These are phyloP conservation scores for Hemicordylus capensis DNA, from an alignment of 2,113 vertebrate genomes.

Conservation along the genomic window DNA sequence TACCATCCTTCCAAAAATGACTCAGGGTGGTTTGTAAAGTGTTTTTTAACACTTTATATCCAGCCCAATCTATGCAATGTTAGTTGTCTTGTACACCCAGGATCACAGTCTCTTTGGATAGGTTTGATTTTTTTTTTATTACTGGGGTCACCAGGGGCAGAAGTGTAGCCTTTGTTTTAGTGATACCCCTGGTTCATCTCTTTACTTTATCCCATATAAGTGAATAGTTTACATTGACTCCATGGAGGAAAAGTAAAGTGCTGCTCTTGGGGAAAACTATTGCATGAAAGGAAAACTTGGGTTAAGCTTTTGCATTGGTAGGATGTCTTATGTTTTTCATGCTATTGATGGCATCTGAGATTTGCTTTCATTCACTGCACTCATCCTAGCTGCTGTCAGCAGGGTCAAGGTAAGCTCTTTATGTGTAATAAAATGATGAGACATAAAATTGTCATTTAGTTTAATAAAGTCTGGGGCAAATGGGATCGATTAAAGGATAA, in stretches of 20 bases:
- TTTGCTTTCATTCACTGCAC: too few relatives aligned
- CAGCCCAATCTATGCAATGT: background rate
- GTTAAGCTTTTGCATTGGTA: background rate
- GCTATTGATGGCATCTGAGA: background rate
- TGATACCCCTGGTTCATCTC: background rate
- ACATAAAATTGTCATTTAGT: too few relatives aligned
- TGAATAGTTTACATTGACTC: background rate
- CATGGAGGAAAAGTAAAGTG: background rate
- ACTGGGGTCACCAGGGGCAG: background rate
- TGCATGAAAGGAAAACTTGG: background rate
- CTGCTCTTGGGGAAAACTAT: background rate
- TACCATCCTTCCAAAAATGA: too few relatives aligned
- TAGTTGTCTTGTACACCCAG: background rate
- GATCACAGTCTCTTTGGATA: background rate
- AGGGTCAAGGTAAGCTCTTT: too few relatives aligned
- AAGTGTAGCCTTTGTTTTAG: background rate
- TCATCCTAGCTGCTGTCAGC: too few relatives aligned
- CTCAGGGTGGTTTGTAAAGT: too few relatives aligned
- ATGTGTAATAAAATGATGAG: too few relatives aligned
- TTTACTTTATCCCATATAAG: background rate
- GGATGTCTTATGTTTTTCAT: background rate
- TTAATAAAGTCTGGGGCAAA: too few relatives aligned
- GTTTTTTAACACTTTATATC: background rate
- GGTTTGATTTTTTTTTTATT: background rate
- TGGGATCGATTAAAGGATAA: too few relatives aligned